Conservation (phyloP, 2,888 invertebrate species). For the Melanchra persicariae region DNA sequence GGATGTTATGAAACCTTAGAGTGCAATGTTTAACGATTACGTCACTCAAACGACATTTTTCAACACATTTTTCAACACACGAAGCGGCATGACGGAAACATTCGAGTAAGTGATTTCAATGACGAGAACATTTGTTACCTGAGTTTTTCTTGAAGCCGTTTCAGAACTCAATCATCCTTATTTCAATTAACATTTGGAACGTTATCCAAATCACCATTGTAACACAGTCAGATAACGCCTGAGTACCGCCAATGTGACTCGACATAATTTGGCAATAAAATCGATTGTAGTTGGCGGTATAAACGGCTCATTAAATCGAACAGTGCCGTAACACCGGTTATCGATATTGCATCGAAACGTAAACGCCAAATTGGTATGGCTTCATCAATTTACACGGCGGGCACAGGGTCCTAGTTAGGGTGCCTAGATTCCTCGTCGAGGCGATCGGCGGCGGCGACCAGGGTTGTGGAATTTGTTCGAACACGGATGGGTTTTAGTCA, state of each 20-base stretch:
- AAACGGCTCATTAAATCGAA: conserved; percentile 81
- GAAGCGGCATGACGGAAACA: too few species aligned
- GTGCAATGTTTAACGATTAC: too few species aligned
- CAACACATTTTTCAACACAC: too few species aligned
- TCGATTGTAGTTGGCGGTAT: conserved; percentile 74
- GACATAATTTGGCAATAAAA: conserved; percentile 69
- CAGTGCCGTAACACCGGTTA: conserved; percentile 70
- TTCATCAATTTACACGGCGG: conserved; percentile 68
- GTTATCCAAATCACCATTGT: conserved; percentile 21
- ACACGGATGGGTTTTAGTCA: background rate
- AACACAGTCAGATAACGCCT: conserved; percentile 35
- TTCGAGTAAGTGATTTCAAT: too few species aligned
- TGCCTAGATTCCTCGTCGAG: background rate
- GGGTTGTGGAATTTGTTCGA: too few species aligned
- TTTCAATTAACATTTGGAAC: conserved; percentile 40
- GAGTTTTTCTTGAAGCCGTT: background rate
- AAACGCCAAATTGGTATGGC: conserved; percentile 73
- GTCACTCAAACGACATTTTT: too few species aligned
- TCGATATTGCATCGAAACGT: conserved; percentile 71
- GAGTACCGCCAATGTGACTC: conserved; percentile 49
- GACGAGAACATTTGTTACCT: too few species aligned
- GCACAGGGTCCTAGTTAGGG: conserved; percentile 55
- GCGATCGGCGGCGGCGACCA: too few species aligned
- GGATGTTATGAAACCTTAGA: too few species aligned
- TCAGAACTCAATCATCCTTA: background rate